Base-by-base conservation (phyloP, 2,888 invertebrate genomes). In the Tuta absoluta region DNA sequence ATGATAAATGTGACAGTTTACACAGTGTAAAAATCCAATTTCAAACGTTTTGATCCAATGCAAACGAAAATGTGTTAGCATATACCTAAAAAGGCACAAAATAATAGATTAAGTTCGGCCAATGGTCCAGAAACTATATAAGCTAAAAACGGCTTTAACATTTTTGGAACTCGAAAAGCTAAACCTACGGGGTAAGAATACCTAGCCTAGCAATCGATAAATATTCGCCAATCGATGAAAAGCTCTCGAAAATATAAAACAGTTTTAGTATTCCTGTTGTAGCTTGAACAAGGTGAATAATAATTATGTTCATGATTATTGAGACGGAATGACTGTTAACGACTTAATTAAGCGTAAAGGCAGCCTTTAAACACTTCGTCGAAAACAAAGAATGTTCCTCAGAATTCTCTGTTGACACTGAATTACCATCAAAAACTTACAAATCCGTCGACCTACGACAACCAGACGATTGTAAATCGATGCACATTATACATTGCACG, bases 401-500 rank as follows among this genome's bases (percentile, higher is more conserved):
- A 14, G n/a, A 17, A 33, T 28, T 56, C 24, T 33, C 33, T 8
- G 19, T 23, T 19, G 38, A 58, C 19, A 21, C 58, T 8, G 2
- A 49, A 61, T 61, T 61, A 61, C 28, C 61, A 61, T 61, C 28
- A 33, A 19, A 56, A 24, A 37, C 59, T 64, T 62, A 68, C 66
- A 67, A 66, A 65, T 66, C 63, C 63, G 66, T 65, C 66, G 63
- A 61, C 64, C 56, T 45, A 51, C 68, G 66, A 68, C 66, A 58
- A 65, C 45, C 62, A 69, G 74, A 72, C 71, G 72, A 75, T 73
- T 77, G 78, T 81, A 75, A 72, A 78, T 78, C 77, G 68, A 68
- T 73, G 71, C 73, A 72, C 68, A 75, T 78, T 72, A 72, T 70
- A 72, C 80, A 69, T 28, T 64, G 69, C 87, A 87, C 88, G 87